Conservation (phyloP, 2,888 invertebrate genomes). For the Formica aserva region DNA sequence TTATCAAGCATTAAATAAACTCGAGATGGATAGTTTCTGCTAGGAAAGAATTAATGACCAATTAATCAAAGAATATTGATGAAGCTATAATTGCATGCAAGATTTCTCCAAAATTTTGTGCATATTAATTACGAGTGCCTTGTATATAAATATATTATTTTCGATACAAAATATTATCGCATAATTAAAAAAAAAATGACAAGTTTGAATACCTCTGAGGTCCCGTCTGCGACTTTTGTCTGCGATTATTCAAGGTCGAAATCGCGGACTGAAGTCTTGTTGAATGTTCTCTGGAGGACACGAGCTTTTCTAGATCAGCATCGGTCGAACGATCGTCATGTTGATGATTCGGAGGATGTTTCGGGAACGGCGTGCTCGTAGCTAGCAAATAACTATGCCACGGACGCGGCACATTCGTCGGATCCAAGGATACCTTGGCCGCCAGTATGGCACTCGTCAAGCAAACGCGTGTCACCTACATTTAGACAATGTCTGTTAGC, state of each 20-base stretch:
- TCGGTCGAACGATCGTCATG: not conserved
- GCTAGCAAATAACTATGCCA: conserved; percentile 54
- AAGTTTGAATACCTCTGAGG: conserved; percentile 34
- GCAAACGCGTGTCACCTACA: conserved; percentile 64
- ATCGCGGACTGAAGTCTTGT: not conserved
- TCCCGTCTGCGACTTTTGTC: not conserved
- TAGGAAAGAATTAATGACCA: not conserved
- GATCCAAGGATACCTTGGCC: conserved; percentile 27
- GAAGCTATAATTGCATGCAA: not conserved
- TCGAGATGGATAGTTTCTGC: not conserved
- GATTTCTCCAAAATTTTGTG: not conserved
- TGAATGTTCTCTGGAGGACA: not conserved
- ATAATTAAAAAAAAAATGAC: not conserved
- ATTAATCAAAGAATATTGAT: not conserved
- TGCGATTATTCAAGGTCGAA: not conserved
- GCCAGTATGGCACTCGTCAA: conserved; percentile 64
- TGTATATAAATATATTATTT: not conserved
- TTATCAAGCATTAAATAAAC: not conserved
- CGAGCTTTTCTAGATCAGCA: not conserved
- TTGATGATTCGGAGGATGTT: conserved; percentile 58
- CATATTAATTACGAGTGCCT: not conserved
- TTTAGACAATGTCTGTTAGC: conserved; percentile 49
- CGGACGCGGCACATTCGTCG: conserved; percentile 45
- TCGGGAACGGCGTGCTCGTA: conserved; percentile 35
- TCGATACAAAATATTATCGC: not conserved